Base-by-base conservation (phyloP, 2,888 invertebrate genomes). In the Rhamphomyia laevipes region DNA sequence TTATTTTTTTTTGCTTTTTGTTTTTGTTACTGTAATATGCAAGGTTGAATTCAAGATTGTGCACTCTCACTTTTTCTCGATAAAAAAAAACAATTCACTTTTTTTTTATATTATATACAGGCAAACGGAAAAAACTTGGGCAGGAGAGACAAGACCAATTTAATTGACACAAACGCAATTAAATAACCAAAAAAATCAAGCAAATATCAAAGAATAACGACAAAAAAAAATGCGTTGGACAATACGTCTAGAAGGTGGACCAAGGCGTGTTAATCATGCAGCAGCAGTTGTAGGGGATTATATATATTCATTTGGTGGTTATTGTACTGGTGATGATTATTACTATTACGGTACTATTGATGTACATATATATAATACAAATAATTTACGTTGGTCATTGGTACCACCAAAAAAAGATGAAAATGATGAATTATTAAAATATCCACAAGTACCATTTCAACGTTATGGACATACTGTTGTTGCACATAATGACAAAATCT, bases 231-330 rank as follows among this genome's bases (percentile, higher is more conserved):
- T 88, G 86, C 76, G 75, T 68, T 94, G 93, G 94, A 87, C 86
- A 46, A 80, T 85, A 31, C 82, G 82, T 63, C 74, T 92, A 53
- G 88, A 89, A 64, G 92, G 91, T 30, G 93, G 93, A n/a, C 94
- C 92, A 15, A 77, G 85, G 60, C 76, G 92, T 53, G 92, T 92
- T 13, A 92, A 92, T 68, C 92, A 92, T 75, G 91, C 92, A n/a
- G 90, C 89, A 6, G 89, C 86, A 21, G 77, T 80, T 50, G 80
- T 91, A 38, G 82, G 80, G 18, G 80, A 84, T 57, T 80, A 77
- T 62, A 86, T 95, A 55, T 93, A 83, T 68, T 87, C 89, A 0
- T 93, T 94, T 67, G 93, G 94, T 37, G 94, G 94, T 23, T 94
- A 91, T 65, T 91, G 88, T 64, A 87, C 89, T 1, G 84, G 84